Evolutionary conservation across 2,113 vertebrate genomes (phyloP).

Genomic region (Misgurnus mizolepis): DNA sequence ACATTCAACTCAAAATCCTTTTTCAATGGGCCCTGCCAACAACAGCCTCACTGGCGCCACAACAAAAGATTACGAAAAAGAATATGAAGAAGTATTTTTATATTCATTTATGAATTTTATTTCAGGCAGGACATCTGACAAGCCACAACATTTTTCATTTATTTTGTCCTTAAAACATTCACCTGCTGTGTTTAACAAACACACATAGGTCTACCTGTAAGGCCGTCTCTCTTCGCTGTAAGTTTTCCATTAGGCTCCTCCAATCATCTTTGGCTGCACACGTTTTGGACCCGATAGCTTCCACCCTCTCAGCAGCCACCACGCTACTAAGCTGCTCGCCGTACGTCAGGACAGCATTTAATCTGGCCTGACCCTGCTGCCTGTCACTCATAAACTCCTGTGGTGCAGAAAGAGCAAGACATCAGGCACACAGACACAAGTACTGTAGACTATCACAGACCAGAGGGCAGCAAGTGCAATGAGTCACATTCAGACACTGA

Average conservation of each 20-base stretch:
- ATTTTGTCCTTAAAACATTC: no score
- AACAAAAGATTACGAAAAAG: no score
- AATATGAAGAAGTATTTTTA: no score
- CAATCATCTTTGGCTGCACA: constrained; percentile 85
- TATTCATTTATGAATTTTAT: no score
- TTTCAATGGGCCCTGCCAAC: no score
- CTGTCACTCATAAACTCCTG: constrained; percentile 92
- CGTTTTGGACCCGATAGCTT: constrained; percentile 82
- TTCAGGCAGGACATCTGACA: no score
- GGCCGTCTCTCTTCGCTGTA: constrained; percentile 85
- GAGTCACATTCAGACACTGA: constrained; percentile 60
- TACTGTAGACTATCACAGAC: constrained; percentile 45
- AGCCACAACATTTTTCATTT: no score
- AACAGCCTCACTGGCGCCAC: no score
- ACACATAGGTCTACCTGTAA: constrained; percentile 79
- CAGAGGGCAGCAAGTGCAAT: constrained; percentile 61
- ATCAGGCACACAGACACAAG: constrained; percentile 31
- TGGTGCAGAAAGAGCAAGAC: constrained; percentile 50
- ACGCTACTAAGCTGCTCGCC: constrained; percentile 86
- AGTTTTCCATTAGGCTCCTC: constrained; percentile 86
- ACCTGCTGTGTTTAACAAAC: not conserved
- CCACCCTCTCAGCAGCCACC: constrained; percentile 82
- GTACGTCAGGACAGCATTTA: constrained; percentile 82
- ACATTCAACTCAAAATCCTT: no score
- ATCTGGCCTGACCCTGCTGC: constrained; percentile 89